Percentiles rank a stretch among this genome's conserved stretches.
Conservation (phyloP, 2,888 invertebrate genomes). For the Apamea epomidion region DNA sequence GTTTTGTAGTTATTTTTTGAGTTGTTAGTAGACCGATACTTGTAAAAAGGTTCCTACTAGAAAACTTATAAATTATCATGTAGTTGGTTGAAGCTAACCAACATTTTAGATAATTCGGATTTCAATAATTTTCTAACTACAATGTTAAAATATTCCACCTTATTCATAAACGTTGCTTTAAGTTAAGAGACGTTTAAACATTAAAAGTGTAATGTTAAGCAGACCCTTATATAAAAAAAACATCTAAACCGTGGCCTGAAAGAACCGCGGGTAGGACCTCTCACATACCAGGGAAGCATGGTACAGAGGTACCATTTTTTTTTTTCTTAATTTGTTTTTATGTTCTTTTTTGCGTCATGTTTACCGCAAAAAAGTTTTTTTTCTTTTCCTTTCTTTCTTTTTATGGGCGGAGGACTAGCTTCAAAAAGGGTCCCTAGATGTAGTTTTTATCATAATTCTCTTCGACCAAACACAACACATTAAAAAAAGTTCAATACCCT, state of each 20-base stretch:
- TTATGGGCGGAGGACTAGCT: too few species aligned
- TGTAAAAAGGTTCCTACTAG: background rate
- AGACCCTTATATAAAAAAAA: background rate
- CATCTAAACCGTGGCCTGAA: background rate
- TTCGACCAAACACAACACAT: background rate
- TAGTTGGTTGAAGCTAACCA: background rate
- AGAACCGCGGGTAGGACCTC: background rate
- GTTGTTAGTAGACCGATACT: background rate
- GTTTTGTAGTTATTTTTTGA: constrained; percentile 1
- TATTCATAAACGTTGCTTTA: too few species aligned
- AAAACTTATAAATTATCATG: background rate
- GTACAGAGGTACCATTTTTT: too few species aligned
- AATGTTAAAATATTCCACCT: background rate
- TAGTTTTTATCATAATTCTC: background rate
- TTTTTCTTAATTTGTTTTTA: too few species aligned
- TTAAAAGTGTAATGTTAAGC: too few species aligned
- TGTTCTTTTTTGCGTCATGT: too few species aligned
- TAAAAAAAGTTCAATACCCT: background rate
- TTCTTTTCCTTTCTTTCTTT: too few species aligned
- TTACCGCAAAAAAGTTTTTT: too few species aligned
- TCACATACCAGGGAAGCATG: constrained; percentile 1
- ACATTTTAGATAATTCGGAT: background rate
- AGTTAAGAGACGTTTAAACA: too few species aligned
- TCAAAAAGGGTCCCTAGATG: background rate
- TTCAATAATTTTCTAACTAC: background rate